Conservation (phyloP, 2,797 vertebrate species). For the Dromococcyx pavoninus region DNA sequence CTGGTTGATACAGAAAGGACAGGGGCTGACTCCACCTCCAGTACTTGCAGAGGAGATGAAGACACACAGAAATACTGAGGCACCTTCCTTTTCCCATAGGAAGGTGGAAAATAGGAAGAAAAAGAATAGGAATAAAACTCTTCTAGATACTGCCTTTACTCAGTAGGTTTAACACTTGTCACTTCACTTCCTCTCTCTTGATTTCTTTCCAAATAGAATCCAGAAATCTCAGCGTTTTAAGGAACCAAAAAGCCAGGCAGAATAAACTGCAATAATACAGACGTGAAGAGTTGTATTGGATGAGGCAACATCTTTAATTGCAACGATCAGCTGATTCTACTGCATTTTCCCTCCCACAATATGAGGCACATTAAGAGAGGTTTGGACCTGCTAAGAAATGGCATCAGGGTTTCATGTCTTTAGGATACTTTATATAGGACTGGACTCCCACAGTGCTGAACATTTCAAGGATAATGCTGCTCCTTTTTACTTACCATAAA, state of each 20-base stretch:
- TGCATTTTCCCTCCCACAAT: neutral
- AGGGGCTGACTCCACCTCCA: neutral
- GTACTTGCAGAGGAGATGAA: rapidly evolving
- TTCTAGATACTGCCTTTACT: neutral
- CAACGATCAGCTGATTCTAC: neutral
- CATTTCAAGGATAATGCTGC: neutral
- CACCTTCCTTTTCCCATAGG: neutral
- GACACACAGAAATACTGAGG: neutral
- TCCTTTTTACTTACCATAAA: neutral
- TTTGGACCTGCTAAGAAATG: neutral
- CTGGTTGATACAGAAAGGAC: neutral
- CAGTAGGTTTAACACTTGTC: neutral
- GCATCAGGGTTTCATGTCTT: neutral
- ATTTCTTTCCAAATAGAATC: neutral
- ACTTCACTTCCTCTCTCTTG: neutral
- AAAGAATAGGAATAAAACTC: neutral
- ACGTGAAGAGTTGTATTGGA: neutral
- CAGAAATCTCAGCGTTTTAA: neutral
- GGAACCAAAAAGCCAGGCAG: neutral
- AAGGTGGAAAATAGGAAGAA: too few relatives aligned
- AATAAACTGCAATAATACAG: neutral
- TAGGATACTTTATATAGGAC: neutral
- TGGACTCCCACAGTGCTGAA: neutral
- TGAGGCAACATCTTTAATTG: neutral
- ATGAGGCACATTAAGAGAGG: neutral